Evolutionary conservation across 2,797 vertebrate species (phyloP), one percentile per base, ranked within the genome.

Genomic region (Gastrophryne carolinensis): DNA sequence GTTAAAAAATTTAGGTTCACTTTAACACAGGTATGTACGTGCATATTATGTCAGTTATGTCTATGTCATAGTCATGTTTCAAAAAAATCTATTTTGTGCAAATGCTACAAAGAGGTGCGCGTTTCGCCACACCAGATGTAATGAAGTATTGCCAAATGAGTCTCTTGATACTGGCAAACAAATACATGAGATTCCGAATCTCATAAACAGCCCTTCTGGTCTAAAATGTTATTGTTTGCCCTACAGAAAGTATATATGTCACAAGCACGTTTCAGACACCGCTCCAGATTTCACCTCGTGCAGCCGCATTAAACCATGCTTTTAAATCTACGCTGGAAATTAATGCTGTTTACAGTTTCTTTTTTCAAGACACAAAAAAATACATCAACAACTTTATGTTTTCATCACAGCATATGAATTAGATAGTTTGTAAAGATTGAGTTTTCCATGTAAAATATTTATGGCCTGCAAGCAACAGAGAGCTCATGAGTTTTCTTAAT

Each of bases 391-490:
- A 67, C 39, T 69, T 56, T 66, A 60, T 44, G 61, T 61, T 61
- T 60, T 75, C 37, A 61, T 58, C 54, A 60, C 30, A 35, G 54
- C 39, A 24, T 11, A 44, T 52, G 64, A 69, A 69, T 56, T 15
- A 64, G 30, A 71, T 78, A 68, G 57, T 50, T 44, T 23, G 5
- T 17, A 34, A 8, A n/a, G 13, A 62, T 54, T 29, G 30, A 35
- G 37, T 71, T 76, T 70, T 76, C 50, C 58, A 54, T 26, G 58
- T 77, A 44, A 77, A 77, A 77, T 76, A 64, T 56, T 58, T 78
- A 72, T 78, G 34, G 50, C 49, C 13, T 50, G 21, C 32, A 58
- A 50, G 21, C 32, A 67, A 34, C 32, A 26, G 41, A 44, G 21
- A 30, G n/a, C 53, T 52, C 23, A 49, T 50, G 44, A 47, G 41